phyloP scores from a whole-genome alignment of 2,797 vertebrate genomes.

The Gallirallus australis region DNA sequence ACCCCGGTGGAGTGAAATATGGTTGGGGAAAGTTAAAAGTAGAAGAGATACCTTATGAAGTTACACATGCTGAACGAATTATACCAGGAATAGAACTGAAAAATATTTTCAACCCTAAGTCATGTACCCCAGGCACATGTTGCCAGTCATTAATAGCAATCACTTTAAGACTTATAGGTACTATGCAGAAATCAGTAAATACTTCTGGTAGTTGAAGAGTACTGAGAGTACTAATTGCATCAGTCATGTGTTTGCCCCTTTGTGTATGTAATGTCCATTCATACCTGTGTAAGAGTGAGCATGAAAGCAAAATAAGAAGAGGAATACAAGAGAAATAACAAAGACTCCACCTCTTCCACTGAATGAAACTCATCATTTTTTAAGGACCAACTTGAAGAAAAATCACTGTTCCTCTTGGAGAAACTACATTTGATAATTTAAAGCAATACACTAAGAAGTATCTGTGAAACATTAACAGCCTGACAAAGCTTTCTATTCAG shows the following conservation, averaged over 20 bases:
- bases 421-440: constrained; percentile 23
- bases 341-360: background rate
- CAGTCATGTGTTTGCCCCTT: background rate
- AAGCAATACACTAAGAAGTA: constrained; percentile 34
- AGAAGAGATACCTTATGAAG: background rate
- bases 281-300: background rate
- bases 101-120: background rate
- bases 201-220: background rate
- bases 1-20: background rate
- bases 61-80: background rate
- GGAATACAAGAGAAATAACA: background rate
- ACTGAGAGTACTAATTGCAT: background rate
- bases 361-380: constrained; percentile 31
- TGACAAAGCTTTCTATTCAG: constrained; percentile 5
- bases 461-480: background rate
- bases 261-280: background rate
- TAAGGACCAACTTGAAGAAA: constrained; percentile 42
- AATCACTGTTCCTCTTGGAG: background rate
- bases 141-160: background rate
- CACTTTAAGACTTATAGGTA: background rate
- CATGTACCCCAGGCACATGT: background rate
- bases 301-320: background rate
- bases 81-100: background rate
- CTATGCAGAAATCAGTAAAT: background rate
- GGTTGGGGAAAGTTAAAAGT: background rate